Percentiles rank a stretch among this genome's conserved stretches.
Evolutionary conservation across 2,797 vertebrate species (phyloP).

Genomic region (Tauraco hartlaubi): DNA sequence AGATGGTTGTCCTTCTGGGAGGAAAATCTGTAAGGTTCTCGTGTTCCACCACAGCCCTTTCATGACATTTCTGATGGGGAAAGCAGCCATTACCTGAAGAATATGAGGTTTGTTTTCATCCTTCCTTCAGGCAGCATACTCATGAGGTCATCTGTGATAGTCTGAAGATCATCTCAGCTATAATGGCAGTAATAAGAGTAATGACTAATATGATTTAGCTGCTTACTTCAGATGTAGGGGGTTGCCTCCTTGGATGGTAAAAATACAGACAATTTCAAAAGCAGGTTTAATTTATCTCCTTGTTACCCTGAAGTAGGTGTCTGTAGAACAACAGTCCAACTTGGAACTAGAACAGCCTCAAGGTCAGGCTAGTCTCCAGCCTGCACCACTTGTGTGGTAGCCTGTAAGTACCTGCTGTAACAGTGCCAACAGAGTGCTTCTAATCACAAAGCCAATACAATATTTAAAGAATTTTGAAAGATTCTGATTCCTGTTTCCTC

Average conservation of each 20-base stretch:
- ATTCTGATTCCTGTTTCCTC: not conserved
- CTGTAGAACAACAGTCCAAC: not conserved
- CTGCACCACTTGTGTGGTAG: not conserved
- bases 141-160: accelerated
- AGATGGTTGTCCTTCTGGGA: not conserved
- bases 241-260: not conserved
- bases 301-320: not conserved
- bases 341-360: not conserved
- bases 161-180: not conserved
- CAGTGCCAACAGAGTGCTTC: not conserved
- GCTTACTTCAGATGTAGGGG: not conserved
- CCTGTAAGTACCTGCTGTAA: not conserved
- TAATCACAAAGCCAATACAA: not conserved
- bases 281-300: not conserved
- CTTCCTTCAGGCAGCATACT: not conserved
- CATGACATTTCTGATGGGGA: not conserved
- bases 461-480: not conserved
- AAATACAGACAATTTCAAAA: not conserved
- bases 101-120: not conserved
- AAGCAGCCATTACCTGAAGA: not conserved
- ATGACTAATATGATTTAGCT: not conserved
- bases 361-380: not conserved
- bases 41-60: not conserved
- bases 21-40: not conserved
- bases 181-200: not conserved